These are phyloP conservation scores for Monopterus albus DNA, from an alignment of 2,113 vertebrate genomes.

Conservation along the genomic window DNA sequence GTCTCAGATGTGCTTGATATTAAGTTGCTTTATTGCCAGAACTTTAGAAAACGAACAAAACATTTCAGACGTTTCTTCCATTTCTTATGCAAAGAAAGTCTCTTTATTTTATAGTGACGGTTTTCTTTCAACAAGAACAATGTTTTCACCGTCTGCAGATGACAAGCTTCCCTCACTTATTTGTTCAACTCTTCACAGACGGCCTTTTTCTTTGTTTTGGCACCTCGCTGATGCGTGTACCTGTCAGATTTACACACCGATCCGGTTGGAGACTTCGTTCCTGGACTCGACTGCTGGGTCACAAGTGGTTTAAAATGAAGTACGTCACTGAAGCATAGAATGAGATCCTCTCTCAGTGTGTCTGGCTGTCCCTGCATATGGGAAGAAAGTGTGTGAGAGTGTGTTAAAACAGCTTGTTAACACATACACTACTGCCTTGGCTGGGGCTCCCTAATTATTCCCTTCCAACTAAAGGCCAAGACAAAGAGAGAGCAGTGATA, in stretches of 20 bases:
- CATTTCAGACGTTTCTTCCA: not conserved
- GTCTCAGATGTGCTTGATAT: constrained; percentile 4
- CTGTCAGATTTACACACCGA: not conserved
- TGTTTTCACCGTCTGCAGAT: not conserved
- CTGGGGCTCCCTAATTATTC: constrained; percentile 61
- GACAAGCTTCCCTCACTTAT: not conserved
- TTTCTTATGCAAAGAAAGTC: constrained; percentile 17
- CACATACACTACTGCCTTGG: constrained; percentile 55
- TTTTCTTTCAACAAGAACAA: constrained; percentile 15
- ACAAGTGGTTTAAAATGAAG: constrained; percentile 33
- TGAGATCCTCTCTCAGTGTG: constrained; percentile 21
- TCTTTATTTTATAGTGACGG: not conserved
- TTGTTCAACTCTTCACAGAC: not conserved
- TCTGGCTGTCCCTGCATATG: constrained; percentile 35
- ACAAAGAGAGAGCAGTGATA: constrained; percentile 51
- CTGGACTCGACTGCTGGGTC: constrained; percentile 2
- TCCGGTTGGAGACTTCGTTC: not conserved
- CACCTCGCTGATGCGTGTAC: not conserved
- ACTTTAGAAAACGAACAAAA: not conserved
- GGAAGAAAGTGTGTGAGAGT: constrained; percentile 52
- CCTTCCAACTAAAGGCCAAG: constrained; percentile 53
- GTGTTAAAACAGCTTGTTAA: constrained; percentile 76
- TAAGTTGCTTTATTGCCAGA: not conserved
- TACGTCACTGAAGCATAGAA: constrained; percentile 50
- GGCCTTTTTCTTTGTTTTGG: not conserved